Percentiles rank a stretch among this genome's conserved stretches.
Evolutionary conservation across 2,113 vertebrate species (phyloP).

Genomic region (Otus sunia): DNA sequence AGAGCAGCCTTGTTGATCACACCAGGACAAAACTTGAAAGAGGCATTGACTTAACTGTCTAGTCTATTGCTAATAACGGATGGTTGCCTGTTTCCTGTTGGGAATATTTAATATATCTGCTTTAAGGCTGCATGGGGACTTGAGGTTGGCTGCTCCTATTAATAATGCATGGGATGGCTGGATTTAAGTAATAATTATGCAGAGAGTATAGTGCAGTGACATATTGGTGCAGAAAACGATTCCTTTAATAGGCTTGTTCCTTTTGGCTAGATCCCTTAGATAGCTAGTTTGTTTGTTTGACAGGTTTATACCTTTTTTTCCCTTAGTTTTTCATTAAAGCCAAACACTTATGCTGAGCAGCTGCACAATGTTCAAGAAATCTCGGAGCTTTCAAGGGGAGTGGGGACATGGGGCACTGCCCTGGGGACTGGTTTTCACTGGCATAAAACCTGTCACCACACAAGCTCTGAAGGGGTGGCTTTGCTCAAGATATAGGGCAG

Average conservation of each 20-base stretch:
- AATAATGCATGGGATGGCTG: constrained; percentile 57
- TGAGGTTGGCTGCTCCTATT: constrained; percentile 35
- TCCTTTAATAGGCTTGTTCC: constrained; percentile 52
- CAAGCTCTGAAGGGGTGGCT: not conserved
- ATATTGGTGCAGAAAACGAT: constrained; percentile 28
- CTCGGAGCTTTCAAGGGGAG: not conserved
- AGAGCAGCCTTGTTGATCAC: not conserved
- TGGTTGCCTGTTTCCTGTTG: not conserved
- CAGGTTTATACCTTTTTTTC: constrained; percentile 21
- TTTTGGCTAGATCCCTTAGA: constrained; percentile 49
- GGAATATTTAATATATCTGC: constrained; percentile 44
- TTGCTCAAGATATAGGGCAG: not conserved
- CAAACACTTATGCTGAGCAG: not conserved
- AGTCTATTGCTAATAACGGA: not conserved
- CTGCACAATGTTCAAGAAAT: not conserved
- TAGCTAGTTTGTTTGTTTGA: constrained; percentile 54
- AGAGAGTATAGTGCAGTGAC: constrained; percentile 28
- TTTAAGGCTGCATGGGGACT: constrained; percentile 33
- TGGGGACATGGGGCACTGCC: not conserved
- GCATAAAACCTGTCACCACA: not conserved
- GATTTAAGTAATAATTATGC: constrained; percentile 59
- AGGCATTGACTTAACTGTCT: not conserved
- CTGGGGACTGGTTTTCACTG: not conserved
- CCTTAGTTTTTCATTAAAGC: constrained; percentile 14
- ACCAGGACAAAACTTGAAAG: constrained; percentile 17